A percentile compares a stretch with the other conserved stretches of the same genome.
phyloP scores from a whole-genome alignment of 1,140 invertebrate species.

The Yoshiicerus persimilis region DNA sequence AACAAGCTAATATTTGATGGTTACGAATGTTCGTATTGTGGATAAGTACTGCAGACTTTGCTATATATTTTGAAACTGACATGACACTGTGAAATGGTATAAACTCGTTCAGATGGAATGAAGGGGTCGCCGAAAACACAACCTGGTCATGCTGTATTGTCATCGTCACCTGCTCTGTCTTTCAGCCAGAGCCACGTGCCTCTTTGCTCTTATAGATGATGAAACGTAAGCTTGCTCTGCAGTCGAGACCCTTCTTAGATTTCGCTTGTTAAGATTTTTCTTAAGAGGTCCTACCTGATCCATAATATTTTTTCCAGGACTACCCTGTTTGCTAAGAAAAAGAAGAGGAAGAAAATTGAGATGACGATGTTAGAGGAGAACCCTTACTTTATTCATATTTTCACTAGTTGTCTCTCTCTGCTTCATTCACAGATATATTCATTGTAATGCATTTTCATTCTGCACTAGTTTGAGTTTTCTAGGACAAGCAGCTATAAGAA shows the following conservation, averaged over 20 bases:
- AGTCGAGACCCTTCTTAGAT: slow-evolving; percentile 26
- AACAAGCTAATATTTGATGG: too few relatives aligned
- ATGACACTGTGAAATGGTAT: background rate
- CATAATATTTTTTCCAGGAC: slow-evolving; percentile 7
- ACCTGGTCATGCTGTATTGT: background rate
- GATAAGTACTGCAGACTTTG: background rate
- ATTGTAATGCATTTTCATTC: background rate
- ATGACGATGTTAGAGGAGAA: background rate
- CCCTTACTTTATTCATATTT: background rate
- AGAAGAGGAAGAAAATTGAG: background rate
- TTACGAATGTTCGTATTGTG: too few relatives aligned
- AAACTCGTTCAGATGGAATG: background rate
- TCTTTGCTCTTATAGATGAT: background rate
- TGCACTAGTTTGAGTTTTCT: background rate
- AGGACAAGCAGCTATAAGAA: background rate
- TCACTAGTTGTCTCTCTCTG: background rate
- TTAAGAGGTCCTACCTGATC: slow-evolving; percentile 13
- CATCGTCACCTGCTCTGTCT: slow-evolving; percentile 28
- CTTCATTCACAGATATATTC: background rate
- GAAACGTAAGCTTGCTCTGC: background rate
- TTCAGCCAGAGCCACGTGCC: slow-evolving; percentile 29
- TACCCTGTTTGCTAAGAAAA: slow-evolving; percentile 12
- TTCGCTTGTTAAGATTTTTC: slow-evolving; percentile 23
- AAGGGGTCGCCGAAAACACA: background rate
- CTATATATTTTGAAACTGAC: background rate